Evolutionary conservation across 2,113 vertebrate species (phyloP).

Genomic region (Perca schrenkii): DNA sequence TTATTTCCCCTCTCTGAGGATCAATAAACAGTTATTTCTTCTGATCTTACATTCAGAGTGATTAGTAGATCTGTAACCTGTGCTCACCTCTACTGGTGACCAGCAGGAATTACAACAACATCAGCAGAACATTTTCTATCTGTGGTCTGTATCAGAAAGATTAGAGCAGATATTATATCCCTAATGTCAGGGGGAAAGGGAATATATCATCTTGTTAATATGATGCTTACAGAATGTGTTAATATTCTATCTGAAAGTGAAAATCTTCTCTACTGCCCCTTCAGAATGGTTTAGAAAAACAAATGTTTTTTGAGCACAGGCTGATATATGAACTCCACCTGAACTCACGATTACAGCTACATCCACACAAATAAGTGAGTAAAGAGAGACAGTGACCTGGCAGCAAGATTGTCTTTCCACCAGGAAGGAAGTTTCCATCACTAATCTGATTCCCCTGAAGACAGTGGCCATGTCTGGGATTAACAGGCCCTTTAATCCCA

Average conservation of each 20-base stretch:
- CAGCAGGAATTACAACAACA: neutral
- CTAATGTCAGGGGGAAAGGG: neutral
- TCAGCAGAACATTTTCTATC: too few relatives aligned
- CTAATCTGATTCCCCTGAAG: slow-evolving; percentile 16
- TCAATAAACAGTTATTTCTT: too few relatives aligned
- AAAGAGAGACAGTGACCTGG: neutral
- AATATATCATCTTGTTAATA: neutral
- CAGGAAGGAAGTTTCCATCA: neutral
- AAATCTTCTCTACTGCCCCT: neutral
- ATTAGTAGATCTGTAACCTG: neutral
- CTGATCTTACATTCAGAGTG: neutral
- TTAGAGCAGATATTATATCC: neutral
- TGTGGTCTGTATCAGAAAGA: neutral
- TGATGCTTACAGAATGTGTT: neutral
- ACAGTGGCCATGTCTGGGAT: neutral
- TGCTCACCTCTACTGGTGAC: slow-evolving; percentile 1
- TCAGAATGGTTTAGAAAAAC: neutral
- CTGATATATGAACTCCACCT: neutral
- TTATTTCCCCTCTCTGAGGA: too few relatives aligned
- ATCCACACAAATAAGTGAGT: neutral
- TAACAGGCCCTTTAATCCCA: neutral
- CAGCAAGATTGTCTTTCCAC: neutral
- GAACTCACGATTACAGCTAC: neutral
- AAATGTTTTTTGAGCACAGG: neutral
- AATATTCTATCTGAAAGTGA: neutral